phyloP scores from a whole-genome alignment of 2,888 invertebrate genomes.

The Oxyteleia sp. region DNA sequence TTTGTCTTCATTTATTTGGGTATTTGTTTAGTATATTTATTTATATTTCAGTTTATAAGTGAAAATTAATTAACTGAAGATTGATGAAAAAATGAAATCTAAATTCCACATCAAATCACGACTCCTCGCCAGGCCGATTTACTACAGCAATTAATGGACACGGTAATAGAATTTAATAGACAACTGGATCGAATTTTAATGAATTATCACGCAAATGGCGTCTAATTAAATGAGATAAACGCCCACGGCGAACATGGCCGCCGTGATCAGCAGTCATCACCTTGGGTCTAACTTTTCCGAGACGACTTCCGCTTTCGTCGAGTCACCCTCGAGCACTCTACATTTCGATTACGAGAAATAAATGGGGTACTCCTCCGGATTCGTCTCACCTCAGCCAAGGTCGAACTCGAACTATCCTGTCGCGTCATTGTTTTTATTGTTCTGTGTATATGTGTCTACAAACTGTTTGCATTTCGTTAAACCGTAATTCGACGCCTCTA shows the following conservation, averaged over 20 bases:
- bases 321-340: constrained; percentile 43
- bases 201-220: constrained; percentile 71
- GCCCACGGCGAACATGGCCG: constrained; percentile 73
- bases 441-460: background rate
- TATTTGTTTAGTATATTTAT: too few relatives aligned
- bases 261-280: constrained; percentile 56
- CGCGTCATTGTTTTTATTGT: background rate
- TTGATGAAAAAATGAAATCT: too few relatives aligned
- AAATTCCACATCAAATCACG: background rate
- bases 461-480: constrained; percentile 10
- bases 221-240: constrained; percentile 78
- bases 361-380: constrained; percentile 29
- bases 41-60: too few relatives aligned
- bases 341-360: constrained; percentile 45
- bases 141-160: constrained; percentile 13
- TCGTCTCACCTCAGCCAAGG: constrained; percentile 20
- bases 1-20: too few relatives aligned
- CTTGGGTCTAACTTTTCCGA: constrained; percentile 43
- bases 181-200: constrained; percentile 76
- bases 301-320: constrained; percentile 45
- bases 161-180: constrained; percentile 68
- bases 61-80: too few relatives aligned
- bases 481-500: too few relatives aligned
- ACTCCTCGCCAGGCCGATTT: background rate
- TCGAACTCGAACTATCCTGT: background rate